Conservation (phyloP, 2,797 vertebrate genomes). For the Tympanoctomys barrerae region DNA sequence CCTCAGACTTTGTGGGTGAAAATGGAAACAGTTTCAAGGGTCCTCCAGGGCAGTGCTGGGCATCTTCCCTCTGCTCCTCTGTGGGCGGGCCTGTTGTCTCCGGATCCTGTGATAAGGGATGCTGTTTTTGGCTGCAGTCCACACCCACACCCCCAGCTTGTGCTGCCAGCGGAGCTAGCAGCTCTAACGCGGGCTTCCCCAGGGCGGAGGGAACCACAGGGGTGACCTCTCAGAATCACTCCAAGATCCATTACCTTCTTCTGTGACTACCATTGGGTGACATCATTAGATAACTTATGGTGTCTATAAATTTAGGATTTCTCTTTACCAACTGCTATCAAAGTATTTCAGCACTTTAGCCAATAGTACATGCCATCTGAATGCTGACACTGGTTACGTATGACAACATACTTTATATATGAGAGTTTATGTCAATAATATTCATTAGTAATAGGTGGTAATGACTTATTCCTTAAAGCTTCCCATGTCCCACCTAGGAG, state of each 20-base stretch:
- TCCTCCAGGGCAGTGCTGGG: slow-evolving; percentile 56
- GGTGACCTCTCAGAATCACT: neutral
- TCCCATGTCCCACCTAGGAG: neutral
- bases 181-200: slow-evolving; percentile 16
- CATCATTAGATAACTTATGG: slow-evolving; percentile 18
- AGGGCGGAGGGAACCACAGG: neutral
- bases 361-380: neutral
- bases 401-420: neutral
- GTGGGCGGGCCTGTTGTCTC: slow-evolving; percentile 50
- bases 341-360: slow-evolving; percentile 24
- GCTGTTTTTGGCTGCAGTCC: neutral
- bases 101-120: neutral
- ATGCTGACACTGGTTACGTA: neutral
- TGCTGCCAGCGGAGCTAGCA: neutral
- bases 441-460: neutral
- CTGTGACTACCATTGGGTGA: neutral
- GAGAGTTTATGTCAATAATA: neutral
- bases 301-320: slow-evolving; percentile 36
- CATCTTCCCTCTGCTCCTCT: slow-evolving; percentile 9
- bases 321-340: slow-evolving; percentile 15
- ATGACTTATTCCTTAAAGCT: slow-evolving; percentile 1
- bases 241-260: neutral
- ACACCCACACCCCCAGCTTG: neutral
- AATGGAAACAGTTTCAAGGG: slow-evolving; percentile 77
- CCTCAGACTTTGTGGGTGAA: slow-evolving; percentile 65